These are phyloP conservation scores for Xylota segnis DNA, from an alignment of 2,888 invertebrate species.

Conservation along the genomic window DNA sequence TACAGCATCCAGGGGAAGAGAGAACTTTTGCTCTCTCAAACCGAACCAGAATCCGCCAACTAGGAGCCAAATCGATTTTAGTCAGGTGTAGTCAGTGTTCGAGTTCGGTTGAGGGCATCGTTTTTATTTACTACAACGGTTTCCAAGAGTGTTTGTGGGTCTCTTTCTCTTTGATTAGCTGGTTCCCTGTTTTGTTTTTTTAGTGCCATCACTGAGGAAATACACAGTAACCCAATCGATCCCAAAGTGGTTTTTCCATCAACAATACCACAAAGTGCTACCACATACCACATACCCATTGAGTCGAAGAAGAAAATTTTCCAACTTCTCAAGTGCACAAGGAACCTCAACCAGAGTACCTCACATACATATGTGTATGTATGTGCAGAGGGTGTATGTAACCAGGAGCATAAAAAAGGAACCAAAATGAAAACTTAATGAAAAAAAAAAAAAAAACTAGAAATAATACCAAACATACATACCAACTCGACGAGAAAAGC, in stretches of 20 bases:
- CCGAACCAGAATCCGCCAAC: slow-evolving; percentile 53
- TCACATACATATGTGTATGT: slow-evolving; percentile 10
- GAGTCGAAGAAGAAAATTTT: slow-evolving; percentile 5
- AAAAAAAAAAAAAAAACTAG: slow-evolving; percentile 16
- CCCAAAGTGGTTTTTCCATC: slow-evolving; percentile 26
- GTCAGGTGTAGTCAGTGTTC: slow-evolving; percentile 76
- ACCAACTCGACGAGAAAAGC: slow-evolving; percentile 64
- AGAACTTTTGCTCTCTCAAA: slow-evolving; percentile 48
- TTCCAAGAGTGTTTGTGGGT: slow-evolving; percentile 54
- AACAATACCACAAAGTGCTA: neutral
- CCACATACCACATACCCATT: neutral
- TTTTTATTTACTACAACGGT: slow-evolving; percentile 65
- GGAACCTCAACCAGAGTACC: slow-evolving; percentile 38
- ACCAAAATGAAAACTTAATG: slow-evolving; percentile 54
- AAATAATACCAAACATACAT: slow-evolving; percentile 31
- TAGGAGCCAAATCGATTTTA: slow-evolving; percentile 74
- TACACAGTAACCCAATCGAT: slow-evolving; percentile 6
- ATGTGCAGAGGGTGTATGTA: slow-evolving; percentile 37
- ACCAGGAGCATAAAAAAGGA: slow-evolving; percentile 41
- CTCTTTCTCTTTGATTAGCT: slow-evolving; percentile 22
- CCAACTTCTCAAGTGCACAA: slow-evolving; percentile 23
- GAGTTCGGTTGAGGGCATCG: slow-evolving; percentile 73
- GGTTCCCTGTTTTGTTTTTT: slow-evolving; percentile 16
- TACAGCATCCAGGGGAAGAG: slow-evolving; percentile 63
- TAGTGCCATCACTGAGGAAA: neutral